Conservation (phyloP, 2,797 vertebrate genomes). For the Pangasius djambal region DNA sequence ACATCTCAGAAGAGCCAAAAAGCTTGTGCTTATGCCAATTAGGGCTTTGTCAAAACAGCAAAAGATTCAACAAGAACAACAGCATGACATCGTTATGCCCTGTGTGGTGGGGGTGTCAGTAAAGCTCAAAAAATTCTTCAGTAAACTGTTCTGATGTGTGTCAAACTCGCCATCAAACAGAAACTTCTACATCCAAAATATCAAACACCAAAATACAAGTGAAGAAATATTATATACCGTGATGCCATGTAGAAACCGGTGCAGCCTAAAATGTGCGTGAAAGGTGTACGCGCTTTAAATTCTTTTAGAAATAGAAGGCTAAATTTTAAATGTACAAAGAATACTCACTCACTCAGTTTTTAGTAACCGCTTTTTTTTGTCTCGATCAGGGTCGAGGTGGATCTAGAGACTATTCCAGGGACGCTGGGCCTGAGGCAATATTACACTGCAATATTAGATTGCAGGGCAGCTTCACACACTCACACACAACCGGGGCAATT, state of each 20-base stretch:
- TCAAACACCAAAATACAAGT: background rate
- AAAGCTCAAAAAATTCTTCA: background rate
- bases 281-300: background rate
- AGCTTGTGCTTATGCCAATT: constrained; percentile 7
- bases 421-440: background rate
- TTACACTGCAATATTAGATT: background rate
- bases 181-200: background rate
- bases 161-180: background rate
- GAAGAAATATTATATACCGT: background rate
- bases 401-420: background rate
- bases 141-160: background rate
- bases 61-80: background rate
- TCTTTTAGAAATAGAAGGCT: background rate
- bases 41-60: constrained; percentile 5
- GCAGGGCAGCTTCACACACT: background rate
- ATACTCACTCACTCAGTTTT: background rate
- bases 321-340: background rate
- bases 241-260: background rate
- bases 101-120: background rate
- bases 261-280: background rate
- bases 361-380: background rate
- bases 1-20: constrained; percentile 14
- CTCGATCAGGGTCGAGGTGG: background rate
- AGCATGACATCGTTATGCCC: background rate
- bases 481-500: background rate